phyloP scores from a whole-genome alignment of 2,113 vertebrate genomes.

The Alouatta palliata region DNA sequence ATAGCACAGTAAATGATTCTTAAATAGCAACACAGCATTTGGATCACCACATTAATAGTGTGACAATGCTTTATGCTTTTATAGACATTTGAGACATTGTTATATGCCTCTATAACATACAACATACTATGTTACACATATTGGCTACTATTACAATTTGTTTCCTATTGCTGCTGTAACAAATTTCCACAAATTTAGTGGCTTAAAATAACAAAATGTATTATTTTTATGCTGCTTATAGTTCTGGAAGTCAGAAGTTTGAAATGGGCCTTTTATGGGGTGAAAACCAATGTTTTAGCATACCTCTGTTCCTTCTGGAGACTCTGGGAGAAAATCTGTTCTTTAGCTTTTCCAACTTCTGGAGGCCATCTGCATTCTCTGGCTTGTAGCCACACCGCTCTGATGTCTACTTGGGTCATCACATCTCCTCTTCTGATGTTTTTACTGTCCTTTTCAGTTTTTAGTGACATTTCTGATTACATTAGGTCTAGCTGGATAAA shows the following conservation, averaged over 20 bases:
- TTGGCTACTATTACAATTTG: not conserved
- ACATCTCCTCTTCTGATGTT: not conserved
- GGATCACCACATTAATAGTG: not conserved
- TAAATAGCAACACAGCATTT: not conserved
- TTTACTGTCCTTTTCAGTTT: not conserved
- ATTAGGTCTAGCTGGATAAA: not conserved
- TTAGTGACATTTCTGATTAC: not conserved
- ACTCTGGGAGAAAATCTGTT: not conserved
- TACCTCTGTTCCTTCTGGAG: not conserved
- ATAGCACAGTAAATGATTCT: not conserved
- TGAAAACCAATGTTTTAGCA: not conserved
- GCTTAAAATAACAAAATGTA: not conserved
- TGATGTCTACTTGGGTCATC: not conserved
- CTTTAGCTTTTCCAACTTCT: not conserved
- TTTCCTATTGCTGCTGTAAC: not conserved
- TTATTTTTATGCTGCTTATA: not conserved
- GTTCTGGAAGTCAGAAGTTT: not conserved
- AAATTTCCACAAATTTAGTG: not conserved
- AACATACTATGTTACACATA: not conserved
- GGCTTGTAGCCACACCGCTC: not conserved
- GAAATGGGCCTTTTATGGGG: not conserved
- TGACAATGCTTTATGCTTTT: not conserved
- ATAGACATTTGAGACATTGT: not conserved
- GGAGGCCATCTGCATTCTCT: not conserved
- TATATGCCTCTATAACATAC: not conserved